These are phyloP conservation scores for Nothocercus nigrocapillus DNA, from an alignment of 2,113 vertebrate species.

Conservation along the genomic window DNA sequence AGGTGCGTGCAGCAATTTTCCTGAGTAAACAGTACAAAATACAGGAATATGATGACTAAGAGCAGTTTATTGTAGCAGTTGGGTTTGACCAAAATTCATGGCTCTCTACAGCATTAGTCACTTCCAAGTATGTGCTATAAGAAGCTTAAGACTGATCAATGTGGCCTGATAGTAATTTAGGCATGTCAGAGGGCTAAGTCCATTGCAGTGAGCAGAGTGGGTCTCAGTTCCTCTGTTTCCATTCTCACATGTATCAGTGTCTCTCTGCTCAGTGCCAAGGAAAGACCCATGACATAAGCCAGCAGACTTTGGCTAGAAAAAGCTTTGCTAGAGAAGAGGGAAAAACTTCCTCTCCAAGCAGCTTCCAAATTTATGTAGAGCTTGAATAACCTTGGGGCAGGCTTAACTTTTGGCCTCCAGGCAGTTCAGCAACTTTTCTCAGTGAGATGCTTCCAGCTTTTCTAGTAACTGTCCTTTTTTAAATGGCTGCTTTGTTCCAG, in stretches of 20 bases:
- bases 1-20: background rate
- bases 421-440: background rate
- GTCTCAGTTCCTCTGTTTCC: slow-evolving; percentile 25
- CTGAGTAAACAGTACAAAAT: background rate
- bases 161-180: background rate
- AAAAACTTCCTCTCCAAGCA: background rate
- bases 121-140: background rate
- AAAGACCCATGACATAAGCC: background rate
- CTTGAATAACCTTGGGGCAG: background rate
- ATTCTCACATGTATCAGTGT: slow-evolving; percentile 33
- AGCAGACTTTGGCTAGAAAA: background rate
- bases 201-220: background rate
- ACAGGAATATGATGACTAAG: background rate
- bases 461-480: background rate
- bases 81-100: background rate
- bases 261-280: background rate
- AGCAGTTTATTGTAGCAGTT: background rate
- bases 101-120: background rate
- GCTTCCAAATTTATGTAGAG: slow-evolving; percentile 37
- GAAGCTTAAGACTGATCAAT: background rate
- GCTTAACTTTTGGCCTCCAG: background rate
- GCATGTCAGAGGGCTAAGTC: background rate
- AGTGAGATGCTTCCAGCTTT: background rate
- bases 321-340: background rate
- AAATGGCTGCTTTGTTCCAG: background rate